Evolutionary conservation across 2,797 vertebrate genomes (phyloP), one percentile per base, ranked within the genome.

Genomic region (Sylvilagus floridanus): DNA sequence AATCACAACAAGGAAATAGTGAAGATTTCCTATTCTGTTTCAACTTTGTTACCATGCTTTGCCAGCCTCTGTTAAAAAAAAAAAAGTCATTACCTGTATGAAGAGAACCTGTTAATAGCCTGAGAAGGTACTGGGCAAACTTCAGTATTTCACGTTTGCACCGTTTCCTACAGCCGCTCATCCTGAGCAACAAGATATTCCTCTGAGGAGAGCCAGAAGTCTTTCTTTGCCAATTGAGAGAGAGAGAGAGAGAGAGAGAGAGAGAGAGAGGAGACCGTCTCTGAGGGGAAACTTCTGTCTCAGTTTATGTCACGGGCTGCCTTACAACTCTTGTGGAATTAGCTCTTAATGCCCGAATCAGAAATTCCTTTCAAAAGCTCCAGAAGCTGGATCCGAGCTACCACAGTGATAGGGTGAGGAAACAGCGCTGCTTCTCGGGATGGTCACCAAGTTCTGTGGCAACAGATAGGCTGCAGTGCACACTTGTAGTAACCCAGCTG

Each of bases 121-220:
- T 98, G 98, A 99, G 99, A 96, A 99, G 98, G 97, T 99, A 99
- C 98, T 99, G 99, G 96, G 99, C 99, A 97, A 99, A 99, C 98
- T 99, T 99, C 98, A 99, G 95, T 97, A 99, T 99, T 98, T 99
- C 99, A 92, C 99, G 98, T 98, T 99, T 99, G 98, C 99, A 99
- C 91, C 99, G 98, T 98, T 99, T 99, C 98, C 99, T 99, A 98
- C 99, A 99, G 98, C 99, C 98, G 96, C 99, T 99, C 99, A 99
- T 99, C 97, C 98, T 99, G 98, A 96, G 97, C 97, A 95, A 92
- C 2, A 93, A 84, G 95, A 95, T 97, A 92, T 96, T 98, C 98
- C 98, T 98, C 94, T 66, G 95, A 93, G 96, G 52, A 95, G 90
- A 96, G 97, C 97, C 97, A 30, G 94, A 37, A 95, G 95, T 94